Percentiles rank a stretch among this genome's conserved stretches.
phyloP scores from a whole-genome alignment of 1,140 invertebrate genomes.

The Diorhabda elongata region DNA sequence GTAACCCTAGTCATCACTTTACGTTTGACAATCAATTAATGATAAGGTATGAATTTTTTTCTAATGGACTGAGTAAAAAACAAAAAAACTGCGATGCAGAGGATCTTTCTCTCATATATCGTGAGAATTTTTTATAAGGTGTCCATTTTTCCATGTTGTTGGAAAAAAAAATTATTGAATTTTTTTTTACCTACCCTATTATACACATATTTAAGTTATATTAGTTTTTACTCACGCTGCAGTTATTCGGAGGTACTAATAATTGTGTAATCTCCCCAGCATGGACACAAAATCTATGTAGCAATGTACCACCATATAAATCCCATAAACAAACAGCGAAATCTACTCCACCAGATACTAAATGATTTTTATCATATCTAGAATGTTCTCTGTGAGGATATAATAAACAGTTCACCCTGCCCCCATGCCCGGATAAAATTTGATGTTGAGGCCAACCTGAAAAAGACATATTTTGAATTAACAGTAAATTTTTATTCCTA shows the following conservation, averaged over 20 bases:
- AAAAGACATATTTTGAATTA: background rate
- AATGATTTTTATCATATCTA: conserved; percentile 87
- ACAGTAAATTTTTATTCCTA: background rate
- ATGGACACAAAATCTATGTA: conserved; percentile 96
- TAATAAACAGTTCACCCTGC: conserved; percentile 89
- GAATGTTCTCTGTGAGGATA: conserved; percentile 90
- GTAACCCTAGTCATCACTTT: too few species aligned
- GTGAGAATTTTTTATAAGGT: too few species aligned
- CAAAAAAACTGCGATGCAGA: too few species aligned
- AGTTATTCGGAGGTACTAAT: conserved; percentile 86
- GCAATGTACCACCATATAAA: conserved; percentile 79
- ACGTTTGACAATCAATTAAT: too few species aligned
- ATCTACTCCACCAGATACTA: conserved; percentile 95
- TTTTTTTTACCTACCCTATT: too few species aligned
- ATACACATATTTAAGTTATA: background rate
- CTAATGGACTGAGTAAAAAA: too few species aligned
- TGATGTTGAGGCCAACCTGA: conserved; percentile 88
- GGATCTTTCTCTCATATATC: too few species aligned
- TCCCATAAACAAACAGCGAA: conserved; percentile 99
- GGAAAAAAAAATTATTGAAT: too few species aligned
- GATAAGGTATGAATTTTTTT: too few species aligned
- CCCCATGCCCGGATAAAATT: conserved; percentile 84
- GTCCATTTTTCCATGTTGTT: too few species aligned
- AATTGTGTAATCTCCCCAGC: conserved; percentile 89
- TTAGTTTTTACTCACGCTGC: conserved; percentile 64